Conservation (phyloP, 2,888 invertebrate genomes). For the Tridacna gigas region DNA sequence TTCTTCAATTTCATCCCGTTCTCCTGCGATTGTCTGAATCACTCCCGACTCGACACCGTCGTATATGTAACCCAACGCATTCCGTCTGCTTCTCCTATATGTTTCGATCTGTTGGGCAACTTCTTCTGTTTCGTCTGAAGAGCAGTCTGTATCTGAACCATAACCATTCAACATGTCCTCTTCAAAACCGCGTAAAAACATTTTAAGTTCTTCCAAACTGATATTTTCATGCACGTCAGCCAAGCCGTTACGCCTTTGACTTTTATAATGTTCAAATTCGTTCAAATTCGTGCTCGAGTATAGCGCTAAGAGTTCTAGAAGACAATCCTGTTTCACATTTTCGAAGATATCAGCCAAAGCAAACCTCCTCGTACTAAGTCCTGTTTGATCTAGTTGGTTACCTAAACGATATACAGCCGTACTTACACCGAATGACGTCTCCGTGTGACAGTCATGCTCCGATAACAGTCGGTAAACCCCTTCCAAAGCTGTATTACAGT, state of each 20-base stretch:
- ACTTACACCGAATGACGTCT: neutral
- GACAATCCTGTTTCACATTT: conserved; percentile 25
- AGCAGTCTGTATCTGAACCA: neutral
- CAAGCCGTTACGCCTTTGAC: conserved; percentile 28
- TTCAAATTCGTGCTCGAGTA: conserved; percentile 4
- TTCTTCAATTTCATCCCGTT: conserved; percentile 16
- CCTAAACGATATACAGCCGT: neutral
- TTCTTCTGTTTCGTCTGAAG: conserved; percentile 6
- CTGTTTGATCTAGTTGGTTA: conserved; percentile 1
- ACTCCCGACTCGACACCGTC: conserved; percentile 25
- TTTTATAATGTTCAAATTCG: neutral
- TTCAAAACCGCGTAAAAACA: conserved; percentile 14
- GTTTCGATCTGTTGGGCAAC: neutral
- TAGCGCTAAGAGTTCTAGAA: conserved; percentile 21
- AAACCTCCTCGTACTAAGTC: conserved; percentile 25
- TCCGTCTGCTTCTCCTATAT: conserved; percentile 23
- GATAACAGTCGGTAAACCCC: conserved; percentile 9
- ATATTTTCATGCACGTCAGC: conserved; percentile 50
- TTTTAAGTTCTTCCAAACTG: conserved; percentile 10
- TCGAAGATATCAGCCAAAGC: conserved; percentile 50
- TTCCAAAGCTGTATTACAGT: neutral
- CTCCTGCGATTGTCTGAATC: conserved; percentile 6
- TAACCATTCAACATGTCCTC: neutral
- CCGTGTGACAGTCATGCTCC: conserved; percentile 4
- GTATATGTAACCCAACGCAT: conserved; percentile 48